phyloP scores from a whole-genome alignment of 2,797 vertebrate genomes.

The Phataginus tetradactyla region DNA sequence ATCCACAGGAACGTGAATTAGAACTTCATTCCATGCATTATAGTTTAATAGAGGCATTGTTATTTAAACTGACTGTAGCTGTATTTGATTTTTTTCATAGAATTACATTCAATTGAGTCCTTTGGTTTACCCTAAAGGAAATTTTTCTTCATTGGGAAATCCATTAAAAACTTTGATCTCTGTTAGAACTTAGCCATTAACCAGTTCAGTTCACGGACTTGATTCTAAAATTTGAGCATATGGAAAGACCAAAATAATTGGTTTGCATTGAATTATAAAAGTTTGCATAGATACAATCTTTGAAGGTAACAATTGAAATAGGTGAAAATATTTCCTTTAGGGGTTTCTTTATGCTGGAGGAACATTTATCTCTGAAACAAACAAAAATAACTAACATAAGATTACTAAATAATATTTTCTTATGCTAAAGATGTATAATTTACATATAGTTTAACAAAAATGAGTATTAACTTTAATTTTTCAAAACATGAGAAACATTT shows the following conservation, averaged over 20 bases:
- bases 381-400: not conserved
- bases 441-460: not conserved
- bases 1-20: not conserved
- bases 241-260: conserved; percentile 43
- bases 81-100: conserved; percentile 16
- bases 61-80: conserved; percentile 1
- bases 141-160: conserved; percentile 35
- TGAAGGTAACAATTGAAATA: conserved; percentile 30
- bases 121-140: conserved; percentile 26
- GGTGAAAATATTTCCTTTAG: conserved; percentile 29
- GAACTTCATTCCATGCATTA: not conserved
- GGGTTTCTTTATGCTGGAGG: not conserved
- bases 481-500: not conserved
- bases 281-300: not conserved
- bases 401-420: not conserved
- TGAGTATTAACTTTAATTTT: not conserved
- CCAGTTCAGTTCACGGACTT: conserved; percentile 58
- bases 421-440: not conserved
- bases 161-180: conserved; percentile 44
- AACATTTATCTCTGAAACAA: conserved; percentile 33
- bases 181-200: conserved; percentile 33
- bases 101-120: not conserved
- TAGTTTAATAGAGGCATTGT: conserved; percentile 4
- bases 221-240: conserved; percentile 17
- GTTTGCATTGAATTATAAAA: conserved; percentile 34